These are phyloP conservation scores for Florisuga fusca DNA, from an alignment of 2,797 vertebrate species.

Conservation along the genomic window DNA sequence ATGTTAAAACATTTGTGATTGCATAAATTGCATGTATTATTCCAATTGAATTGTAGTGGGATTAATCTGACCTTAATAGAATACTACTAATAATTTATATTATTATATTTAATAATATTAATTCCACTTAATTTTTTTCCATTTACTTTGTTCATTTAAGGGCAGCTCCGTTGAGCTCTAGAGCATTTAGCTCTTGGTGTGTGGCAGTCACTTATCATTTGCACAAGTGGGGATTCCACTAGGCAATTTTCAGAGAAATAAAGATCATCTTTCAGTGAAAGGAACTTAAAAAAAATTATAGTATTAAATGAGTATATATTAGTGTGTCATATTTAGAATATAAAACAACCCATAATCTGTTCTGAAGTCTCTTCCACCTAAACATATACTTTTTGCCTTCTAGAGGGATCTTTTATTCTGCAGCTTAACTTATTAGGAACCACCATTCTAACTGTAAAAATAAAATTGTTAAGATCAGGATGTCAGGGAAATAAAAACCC, in stretches of 20 bases:
- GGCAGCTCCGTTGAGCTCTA: constrained; percentile 53
- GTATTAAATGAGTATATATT: constrained; percentile 65
- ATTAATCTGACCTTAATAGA: constrained; percentile 77
- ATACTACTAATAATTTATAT: constrained; percentile 77
- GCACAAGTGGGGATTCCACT: constrained; percentile 55
- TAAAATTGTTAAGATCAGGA: constrained; percentile 51
- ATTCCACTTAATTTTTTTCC: constrained; percentile 71
- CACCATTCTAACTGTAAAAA: constrained; percentile 50
- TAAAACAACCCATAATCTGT: constrained; percentile 61
- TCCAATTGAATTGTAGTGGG: constrained; percentile 72
- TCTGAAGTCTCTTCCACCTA: constrained; percentile 48
- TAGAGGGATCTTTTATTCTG: constrained; percentile 34
- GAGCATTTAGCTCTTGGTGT: constrained; percentile 59
- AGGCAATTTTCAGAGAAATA: constrained; percentile 71
- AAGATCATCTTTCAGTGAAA: constrained; percentile 70
- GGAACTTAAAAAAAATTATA: constrained; percentile 59
- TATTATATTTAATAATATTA: constrained; percentile 79
- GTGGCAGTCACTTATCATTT: constrained; percentile 58
- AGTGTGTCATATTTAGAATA: constrained; percentile 63
- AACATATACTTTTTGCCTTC: constrained; percentile 25
- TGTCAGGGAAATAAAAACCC: constrained; percentile 41
- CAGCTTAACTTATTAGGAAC: constrained; percentile 43
- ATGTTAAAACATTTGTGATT: constrained; percentile 64
- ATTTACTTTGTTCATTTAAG: constrained; percentile 70
- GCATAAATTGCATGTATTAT: constrained; percentile 63